These are phyloP conservation scores for Sebastes schlegelii DNA, from an alignment of 2,113 vertebrate species.

Conservation along the genomic window DNA sequence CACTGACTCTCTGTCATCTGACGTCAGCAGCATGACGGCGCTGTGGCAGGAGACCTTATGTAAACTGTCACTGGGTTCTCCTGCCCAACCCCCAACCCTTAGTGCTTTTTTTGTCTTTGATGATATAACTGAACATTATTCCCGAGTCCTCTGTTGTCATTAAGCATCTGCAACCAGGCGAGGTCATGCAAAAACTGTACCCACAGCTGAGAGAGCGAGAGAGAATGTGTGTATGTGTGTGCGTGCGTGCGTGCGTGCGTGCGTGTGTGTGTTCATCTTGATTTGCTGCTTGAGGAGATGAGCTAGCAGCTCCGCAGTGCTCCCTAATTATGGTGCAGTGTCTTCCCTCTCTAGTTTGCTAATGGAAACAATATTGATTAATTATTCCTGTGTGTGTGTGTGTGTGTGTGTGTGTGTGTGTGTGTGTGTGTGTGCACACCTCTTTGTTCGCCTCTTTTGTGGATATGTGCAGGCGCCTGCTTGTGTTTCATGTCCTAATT, in stretches of 20 bases:
- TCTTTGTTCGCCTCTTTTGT: constrained; percentile 37
- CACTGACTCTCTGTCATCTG: constrained; percentile 19
- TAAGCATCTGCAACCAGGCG: constrained; percentile 34
- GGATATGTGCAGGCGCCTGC: constrained; percentile 6
- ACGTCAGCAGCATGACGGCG: constrained; percentile 58
- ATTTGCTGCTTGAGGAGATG: constrained; percentile 59
- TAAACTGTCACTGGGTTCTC: constrained; percentile 62
- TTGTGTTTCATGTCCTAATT: constrained; percentile 35
- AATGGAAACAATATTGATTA: constrained; percentile 78
- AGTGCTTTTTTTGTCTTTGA: constrained; percentile 33
- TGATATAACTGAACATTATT: constrained; percentile 59
- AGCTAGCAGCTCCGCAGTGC: constrained; percentile 56
- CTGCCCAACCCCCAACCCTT: constrained; percentile 21
- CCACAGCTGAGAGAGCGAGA: constrained; percentile 10
- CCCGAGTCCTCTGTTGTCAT: constrained; percentile 42
- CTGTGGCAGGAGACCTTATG: constrained; percentile 61
- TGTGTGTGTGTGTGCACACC: constrained; percentile 19
- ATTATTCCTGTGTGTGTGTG: constrained; percentile 51
- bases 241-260: constrained; percentile 13
- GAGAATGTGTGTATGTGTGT: constrained; percentile 7
- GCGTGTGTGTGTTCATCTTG: constrained; percentile 43
- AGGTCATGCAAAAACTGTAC: constrained; percentile 41
- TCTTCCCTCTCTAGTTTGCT: constrained; percentile 63
- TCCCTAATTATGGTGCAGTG: constrained; percentile 71
- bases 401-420: constrained; percentile 28